Evolutionary conservation across 2,888 invertebrate species (phyloP).

Genomic region (Phrixothrix hirtus): DNA sequence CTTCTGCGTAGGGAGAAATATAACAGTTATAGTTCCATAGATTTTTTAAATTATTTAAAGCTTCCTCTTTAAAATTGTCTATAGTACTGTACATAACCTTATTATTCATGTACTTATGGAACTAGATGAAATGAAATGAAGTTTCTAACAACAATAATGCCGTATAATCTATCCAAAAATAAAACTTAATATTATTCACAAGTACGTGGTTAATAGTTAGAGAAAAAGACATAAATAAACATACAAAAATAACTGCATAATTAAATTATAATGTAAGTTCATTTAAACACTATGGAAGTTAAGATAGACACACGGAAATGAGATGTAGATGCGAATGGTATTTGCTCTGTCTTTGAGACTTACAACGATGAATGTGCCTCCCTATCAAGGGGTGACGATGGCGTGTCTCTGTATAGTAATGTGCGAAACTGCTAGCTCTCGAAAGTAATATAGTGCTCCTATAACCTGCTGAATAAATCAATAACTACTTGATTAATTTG

Average conservation of each 20-base stretch:
- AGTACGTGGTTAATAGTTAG: too few species aligned
- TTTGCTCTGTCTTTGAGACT: constrained; percentile 21
- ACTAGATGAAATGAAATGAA: too few species aligned
- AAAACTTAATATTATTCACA: constrained; percentile 3
- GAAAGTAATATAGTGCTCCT: constrained; percentile 2
- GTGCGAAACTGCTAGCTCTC: constrained; percentile 2
- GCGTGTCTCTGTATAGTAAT: constrained; percentile 7
- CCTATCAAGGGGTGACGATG: constrained; percentile 1
- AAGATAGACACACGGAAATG: constrained; percentile 17
- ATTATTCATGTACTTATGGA: too few species aligned
- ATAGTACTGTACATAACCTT: too few species aligned
- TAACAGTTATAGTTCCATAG: too few species aligned
- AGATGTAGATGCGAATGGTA: constrained; percentile 21
- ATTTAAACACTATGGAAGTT: constrained; percentile 16
- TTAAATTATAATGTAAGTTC: constrained; percentile 14
- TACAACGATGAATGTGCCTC: constrained; percentile 12
- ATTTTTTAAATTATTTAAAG: too few species aligned
- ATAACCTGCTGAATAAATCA: constrained; percentile 10
- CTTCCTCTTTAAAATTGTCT: too few species aligned
- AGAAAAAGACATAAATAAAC: too few species aligned
- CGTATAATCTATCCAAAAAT: too few species aligned
- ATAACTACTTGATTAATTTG: constrained; percentile 4
- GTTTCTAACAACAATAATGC: too few species aligned
- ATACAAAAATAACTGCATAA: too few species aligned
- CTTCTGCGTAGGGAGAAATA: too few species aligned